Conservation (phyloP, 1,140 invertebrate genomes). For the Arion vulgaris region DNA sequence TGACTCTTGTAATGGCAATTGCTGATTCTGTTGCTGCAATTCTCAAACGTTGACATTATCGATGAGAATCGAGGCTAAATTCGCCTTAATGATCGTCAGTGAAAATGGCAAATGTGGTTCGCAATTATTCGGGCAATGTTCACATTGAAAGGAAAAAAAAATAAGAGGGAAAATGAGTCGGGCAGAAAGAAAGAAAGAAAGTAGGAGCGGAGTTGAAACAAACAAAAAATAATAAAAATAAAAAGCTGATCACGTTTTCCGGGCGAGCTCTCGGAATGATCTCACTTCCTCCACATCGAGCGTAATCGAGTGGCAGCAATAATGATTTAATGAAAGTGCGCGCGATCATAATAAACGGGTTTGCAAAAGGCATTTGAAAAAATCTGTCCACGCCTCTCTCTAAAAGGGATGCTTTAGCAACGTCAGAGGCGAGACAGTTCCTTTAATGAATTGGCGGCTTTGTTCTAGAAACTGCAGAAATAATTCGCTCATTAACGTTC, state of each 20-base stretch:
- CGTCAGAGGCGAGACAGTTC: conserved; percentile 13
- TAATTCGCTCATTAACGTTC: conserved; percentile 32
- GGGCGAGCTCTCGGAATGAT: conserved; percentile 3
- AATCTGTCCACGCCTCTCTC: conserved; percentile 1
- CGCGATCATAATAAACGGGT: background rate
- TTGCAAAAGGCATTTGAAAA: background rate
- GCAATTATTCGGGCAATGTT: background rate
- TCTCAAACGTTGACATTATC: background rate
- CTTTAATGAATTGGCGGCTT: conserved; percentile 37
- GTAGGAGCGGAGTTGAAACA: background rate
- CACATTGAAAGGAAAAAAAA: background rate
- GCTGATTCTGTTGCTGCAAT: background rate
- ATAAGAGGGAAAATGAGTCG: background rate
- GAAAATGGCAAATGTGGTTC: background rate
- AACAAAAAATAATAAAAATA: background rate
- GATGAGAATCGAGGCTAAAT: background rate
- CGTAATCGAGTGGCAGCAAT: conserved; percentile 7
- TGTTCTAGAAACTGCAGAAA: conserved; percentile 31
- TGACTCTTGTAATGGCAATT: background rate
- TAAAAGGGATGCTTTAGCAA: background rate
- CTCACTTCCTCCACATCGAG: conserved; percentile 17
- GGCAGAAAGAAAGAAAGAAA: background rate
- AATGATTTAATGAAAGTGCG: conserved; percentile 27
- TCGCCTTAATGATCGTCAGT: background rate
- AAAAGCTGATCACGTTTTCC: background rate